Evolutionary conservation across 2,797 vertebrate species (phyloP), one percentile per base, ranked within the genome.

Genomic region (Tamandua tetradactyla): DNA sequence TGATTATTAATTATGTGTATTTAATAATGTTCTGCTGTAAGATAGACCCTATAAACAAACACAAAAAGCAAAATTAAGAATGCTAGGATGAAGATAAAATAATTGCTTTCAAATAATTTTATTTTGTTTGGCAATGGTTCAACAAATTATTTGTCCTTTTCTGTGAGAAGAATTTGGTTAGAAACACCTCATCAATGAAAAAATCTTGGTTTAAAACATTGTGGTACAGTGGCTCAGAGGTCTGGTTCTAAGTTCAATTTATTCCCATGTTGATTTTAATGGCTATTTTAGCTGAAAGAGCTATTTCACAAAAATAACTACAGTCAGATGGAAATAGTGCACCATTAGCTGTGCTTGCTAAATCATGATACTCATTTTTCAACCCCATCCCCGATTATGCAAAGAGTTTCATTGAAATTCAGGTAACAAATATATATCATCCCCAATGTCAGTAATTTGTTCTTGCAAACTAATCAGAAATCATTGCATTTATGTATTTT

Each of bases 261-360:
- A 85, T 64, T 57, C 20, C 40, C 49, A 59, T 55, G 40, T 88
- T 55, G 30, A 32, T 78, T 84, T 82, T 85, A 83, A 93, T 52
- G 42, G 78, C 30, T 49, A 57, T 71, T 94, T 89, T 87, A 94
- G 44, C 72, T 62, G 32, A 91, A 96, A 89, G 52, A 94, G 47
- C 40, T 80, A 69, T 64, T 49, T 93, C 6, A 85, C 44, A 94
- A 93, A 95, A 92, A 82, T 66, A 94, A 92, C 14, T 52, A 82
- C 3, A 80, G 68, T 35, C 74, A 85, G n/a, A 69, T 84, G 49
- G 72, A 90, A 72, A 49, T 75, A 90, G 57, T 62, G 4, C 23
- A 84, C 42, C 37, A 74, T 49, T 93, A 78, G 12, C 49, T 92
- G 85, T 93, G 59, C 66, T 91, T 85, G 30, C n/a, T 94, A 87